A percentile compares a stretch with the other conserved stretches of the same genome.
Conservation (phyloP, 2,888 invertebrate species). For the Cephalotes varians region DNA sequence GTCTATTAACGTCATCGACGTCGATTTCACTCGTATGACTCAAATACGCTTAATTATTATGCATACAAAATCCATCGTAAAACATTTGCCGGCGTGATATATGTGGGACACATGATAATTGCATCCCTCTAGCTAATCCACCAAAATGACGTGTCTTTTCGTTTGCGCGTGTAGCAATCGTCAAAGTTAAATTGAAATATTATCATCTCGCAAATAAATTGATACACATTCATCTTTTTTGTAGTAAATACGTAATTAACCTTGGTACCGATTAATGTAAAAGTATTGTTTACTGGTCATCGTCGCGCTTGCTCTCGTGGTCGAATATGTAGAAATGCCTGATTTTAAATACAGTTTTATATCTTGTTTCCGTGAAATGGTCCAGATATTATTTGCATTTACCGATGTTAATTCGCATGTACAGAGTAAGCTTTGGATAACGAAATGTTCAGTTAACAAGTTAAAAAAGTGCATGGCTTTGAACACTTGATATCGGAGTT, state of each 20-base stretch:
- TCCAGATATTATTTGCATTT: conserved; percentile 16
- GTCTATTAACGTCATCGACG: conserved; percentile 56
- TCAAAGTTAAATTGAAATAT: conserved; percentile 20
- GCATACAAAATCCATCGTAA: conserved; percentile 46
- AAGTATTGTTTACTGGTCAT: not conserved
- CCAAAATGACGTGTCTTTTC: conserved; percentile 33
- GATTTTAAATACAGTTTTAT: not conserved
- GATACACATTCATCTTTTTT: conserved; percentile 1
- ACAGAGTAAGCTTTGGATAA: conserved; percentile 23
- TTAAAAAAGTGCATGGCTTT: conserved; percentile 48
- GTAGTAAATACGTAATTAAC: not conserved
- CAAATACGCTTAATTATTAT: conserved; percentile 49
- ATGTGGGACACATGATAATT: conserved; percentile 23
- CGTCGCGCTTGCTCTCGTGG: no score
- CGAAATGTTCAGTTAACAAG: conserved; percentile 44
- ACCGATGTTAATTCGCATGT: conserved; percentile 7
- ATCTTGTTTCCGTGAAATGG: conserved; percentile 4
- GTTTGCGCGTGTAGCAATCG: not conserved
- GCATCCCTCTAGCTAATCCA: conserved; percentile 24
- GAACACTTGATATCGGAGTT: conserved; percentile 49
- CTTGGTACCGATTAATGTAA: not conserved
- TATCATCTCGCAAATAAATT: conserved; percentile 8
- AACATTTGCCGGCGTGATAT: conserved; percentile 30
- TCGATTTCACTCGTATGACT: conserved; percentile 49
- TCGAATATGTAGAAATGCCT: not conserved